Percentiles rank a stretch among this genome's conserved stretches.
phyloP scores from a whole-genome alignment of 2,113 vertebrate genomes.

The Apodemus speciosus region DNA sequence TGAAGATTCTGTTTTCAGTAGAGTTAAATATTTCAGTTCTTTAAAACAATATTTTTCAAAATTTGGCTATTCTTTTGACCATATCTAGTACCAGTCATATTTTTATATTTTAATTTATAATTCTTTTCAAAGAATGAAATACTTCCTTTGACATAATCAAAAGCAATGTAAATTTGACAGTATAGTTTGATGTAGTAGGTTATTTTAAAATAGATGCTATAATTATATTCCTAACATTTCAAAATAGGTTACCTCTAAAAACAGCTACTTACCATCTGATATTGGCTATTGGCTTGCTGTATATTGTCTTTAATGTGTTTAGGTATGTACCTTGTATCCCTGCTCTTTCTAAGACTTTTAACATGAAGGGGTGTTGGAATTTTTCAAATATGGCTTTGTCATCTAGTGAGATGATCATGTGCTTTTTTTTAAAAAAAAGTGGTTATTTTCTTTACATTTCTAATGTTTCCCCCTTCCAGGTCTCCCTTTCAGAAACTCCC shows the following conservation, averaged over 20 bases:
- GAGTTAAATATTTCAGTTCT: neutral
- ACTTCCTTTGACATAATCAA: neutral
- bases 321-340: too few relatives aligned
- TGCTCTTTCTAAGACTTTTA: too few relatives aligned
- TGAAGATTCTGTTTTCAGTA: neutral
- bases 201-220: neutral
- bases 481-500: too few relatives aligned
- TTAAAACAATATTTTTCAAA: conserved; percentile 16
- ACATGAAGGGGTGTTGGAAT: too few relatives aligned
- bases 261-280: neutral
- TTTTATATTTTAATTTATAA: conserved; percentile 38
- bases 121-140: neutral
- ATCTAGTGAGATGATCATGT: too few relatives aligned
- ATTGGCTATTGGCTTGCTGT: too few relatives aligned
- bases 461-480: too few relatives aligned
- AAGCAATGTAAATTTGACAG: neutral
- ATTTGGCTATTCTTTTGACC: neutral
- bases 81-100: neutral
- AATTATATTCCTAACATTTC: neutral
- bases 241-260: neutral
- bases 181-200: neutral
- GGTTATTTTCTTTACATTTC: too few relatives aligned
- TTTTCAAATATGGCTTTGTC: too few relatives aligned
- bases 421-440: too few relatives aligned
- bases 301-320: too few relatives aligned